These are phyloP conservation scores for Pollimyrus isidori DNA, from an alignment of 2,113 vertebrate genomes.

Conservation along the genomic window DNA sequence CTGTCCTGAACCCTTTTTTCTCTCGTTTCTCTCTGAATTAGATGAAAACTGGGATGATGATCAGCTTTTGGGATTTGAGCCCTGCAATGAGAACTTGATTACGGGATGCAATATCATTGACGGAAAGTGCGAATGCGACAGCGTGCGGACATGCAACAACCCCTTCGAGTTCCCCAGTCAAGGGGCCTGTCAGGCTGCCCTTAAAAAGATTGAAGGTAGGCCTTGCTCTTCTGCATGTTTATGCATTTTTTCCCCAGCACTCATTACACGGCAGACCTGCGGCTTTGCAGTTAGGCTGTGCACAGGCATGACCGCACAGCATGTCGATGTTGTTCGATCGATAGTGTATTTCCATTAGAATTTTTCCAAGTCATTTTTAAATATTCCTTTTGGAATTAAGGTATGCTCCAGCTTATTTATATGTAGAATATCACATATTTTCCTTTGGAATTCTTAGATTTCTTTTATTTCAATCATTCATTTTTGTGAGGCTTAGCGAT, in stretches of 20 bases:
- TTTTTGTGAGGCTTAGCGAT: background rate
- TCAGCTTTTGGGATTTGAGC: conserved; percentile 82
- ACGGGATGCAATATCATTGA: conserved; percentile 87
- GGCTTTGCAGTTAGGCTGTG: background rate
- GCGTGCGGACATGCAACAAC: conserved; percentile 79
- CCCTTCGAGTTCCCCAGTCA: conserved; percentile 81
- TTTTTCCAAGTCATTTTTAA: background rate
- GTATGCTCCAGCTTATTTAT: background rate
- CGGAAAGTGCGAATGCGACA: conserved; percentile 77
- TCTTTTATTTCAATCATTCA: background rate
- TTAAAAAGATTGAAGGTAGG: conserved; percentile 84
- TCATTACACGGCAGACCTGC: background rate
- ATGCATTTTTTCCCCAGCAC: background rate
- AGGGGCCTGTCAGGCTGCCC: conserved; percentile 71
- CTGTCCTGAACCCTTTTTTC: background rate
- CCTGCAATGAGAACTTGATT: conserved; percentile 83
- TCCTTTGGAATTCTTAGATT: background rate
- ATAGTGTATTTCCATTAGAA: background rate
- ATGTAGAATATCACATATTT: background rate
- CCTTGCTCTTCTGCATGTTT: conserved; percentile 13
- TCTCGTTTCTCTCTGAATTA: conserved; percentile 52
- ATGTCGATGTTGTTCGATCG: background rate
- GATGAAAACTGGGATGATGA: conserved; percentile 87
- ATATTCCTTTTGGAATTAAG: background rate
- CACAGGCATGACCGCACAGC: background rate